These are phyloP conservation scores for Chouioia cunea DNA, from an alignment of 2,888 invertebrate genomes.

Conservation along the genomic window DNA sequence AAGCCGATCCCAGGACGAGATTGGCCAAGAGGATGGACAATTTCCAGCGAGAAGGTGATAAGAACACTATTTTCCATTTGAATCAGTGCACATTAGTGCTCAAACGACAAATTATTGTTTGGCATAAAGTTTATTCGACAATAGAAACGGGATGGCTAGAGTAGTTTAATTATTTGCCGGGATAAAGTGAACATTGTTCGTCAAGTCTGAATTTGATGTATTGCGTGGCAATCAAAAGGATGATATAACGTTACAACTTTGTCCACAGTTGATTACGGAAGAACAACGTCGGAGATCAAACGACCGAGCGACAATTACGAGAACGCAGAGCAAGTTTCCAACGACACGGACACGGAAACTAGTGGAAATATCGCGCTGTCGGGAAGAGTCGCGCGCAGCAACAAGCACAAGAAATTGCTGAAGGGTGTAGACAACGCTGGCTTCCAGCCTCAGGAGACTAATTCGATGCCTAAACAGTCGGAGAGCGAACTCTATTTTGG, in stretches of 20 bases:
- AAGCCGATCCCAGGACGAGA: constrained; percentile 67
- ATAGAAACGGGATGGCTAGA: too few species aligned
- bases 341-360: constrained; percentile 38
- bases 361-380: constrained; percentile 21
- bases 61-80: too few species aligned
- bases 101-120: neutral
- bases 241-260: neutral
- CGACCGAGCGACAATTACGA: constrained; percentile 64
- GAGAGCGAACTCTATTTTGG: constrained; percentile 90
- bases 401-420: constrained; percentile 70
- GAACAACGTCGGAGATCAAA: constrained; percentile 56
- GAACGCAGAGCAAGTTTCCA: constrained; percentile 63
- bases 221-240: too few species aligned
- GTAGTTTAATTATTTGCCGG: too few species aligned
- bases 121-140: neutral
- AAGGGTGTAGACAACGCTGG: constrained; percentile 83
- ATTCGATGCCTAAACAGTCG: constrained; percentile 70
- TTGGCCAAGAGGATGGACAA: constrained; percentile 61
- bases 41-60: constrained; percentile 36
- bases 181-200: too few species aligned
- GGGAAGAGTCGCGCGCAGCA: constrained; percentile 22
- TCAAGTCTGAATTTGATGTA: too few species aligned
- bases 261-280: constrained; percentile 51
- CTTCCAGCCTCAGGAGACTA: constrained; percentile 76
- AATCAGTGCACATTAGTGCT: neutral